Evolutionary conservation across 92 coral and sea anemone genomes (phyloP).

Genomic region (Porites rus): DNA sequence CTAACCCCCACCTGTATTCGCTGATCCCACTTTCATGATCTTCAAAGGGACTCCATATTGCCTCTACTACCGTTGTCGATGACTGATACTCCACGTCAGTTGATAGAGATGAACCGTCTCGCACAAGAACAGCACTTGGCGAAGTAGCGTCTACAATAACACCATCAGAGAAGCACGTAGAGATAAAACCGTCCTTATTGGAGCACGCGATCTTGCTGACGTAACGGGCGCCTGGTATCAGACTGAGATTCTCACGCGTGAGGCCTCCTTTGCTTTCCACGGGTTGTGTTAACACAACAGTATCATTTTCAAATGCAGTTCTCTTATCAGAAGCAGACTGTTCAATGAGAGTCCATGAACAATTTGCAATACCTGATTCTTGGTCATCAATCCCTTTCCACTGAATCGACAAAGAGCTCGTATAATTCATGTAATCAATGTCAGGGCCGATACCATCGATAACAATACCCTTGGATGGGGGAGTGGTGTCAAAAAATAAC

Average conservation of each 20-base stretch:
- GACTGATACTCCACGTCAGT: slow-evolving; percentile 56
- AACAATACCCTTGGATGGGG: slow-evolving; percentile 81
- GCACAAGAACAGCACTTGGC: slow-evolving; percentile 55
- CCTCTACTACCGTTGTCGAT: slow-evolving; percentile 41
- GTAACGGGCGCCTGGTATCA: slow-evolving; percentile 77
- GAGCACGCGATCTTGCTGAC: slow-evolving; percentile 70
- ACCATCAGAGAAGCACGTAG: slow-evolving; percentile 69
- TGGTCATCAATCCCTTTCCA: slow-evolving; percentile 81
- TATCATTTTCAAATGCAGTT: slow-evolving; percentile 50
- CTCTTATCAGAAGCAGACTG: slow-evolving; percentile 58
- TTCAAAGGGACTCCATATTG: slow-evolving; percentile 68
- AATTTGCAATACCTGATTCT: slow-evolving; percentile 69
- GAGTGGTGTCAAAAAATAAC: slow-evolving; percentile 76
- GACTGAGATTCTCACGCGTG: slow-evolving; percentile 61
- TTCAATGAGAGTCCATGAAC: slow-evolving; percentile 73
- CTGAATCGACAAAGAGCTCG: slow-evolving; percentile 47
- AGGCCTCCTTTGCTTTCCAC: slow-evolving; percentile 59
- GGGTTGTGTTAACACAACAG: slow-evolving; percentile 14
- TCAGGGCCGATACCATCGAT: slow-evolving; percentile 76
- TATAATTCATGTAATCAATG: slow-evolving; percentile 64
- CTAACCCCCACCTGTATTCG: slow-evolving; percentile 84
- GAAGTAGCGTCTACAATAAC: slow-evolving; percentile 70
- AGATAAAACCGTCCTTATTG: slow-evolving; percentile 78
- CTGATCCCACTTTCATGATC: slow-evolving; percentile 83
- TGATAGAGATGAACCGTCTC: slow-evolving; percentile 58